phyloP scores from a whole-genome alignment of 2,113 vertebrate species.

The Motacilla tschutschensis region DNA sequence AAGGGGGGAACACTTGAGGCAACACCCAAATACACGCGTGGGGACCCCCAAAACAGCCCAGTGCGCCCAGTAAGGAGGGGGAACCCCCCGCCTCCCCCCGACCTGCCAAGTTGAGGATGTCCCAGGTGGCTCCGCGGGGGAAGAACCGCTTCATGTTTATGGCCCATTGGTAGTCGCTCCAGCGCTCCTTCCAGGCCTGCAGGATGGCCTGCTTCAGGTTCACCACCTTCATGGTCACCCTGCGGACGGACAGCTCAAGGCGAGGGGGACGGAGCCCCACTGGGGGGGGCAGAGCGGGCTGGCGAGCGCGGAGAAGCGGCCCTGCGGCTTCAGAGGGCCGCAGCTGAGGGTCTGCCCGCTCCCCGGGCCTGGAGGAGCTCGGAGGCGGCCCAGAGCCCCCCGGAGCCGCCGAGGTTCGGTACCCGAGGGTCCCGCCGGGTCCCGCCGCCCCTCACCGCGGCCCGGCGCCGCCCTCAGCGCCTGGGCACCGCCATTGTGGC shows the following conservation, averaged over 20 bases:
- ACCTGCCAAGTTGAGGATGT: conserved; percentile 96
- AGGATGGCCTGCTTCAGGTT: conserved; percentile 96
- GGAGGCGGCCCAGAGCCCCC: not conserved
- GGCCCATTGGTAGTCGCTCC: conserved; percentile 96
- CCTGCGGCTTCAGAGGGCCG: not conserved
- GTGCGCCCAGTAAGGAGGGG: not conserved
- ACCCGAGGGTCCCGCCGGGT: not conserved
- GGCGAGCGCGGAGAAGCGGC: not conserved
- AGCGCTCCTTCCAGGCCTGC: conserved; percentile 96
- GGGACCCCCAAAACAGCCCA: not conserved
- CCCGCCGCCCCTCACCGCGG: not conserved
- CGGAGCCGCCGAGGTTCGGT: not conserved
- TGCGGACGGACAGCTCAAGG: not conserved
- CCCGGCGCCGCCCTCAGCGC: not conserved
- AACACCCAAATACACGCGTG: not conserved
- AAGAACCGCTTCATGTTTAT: conserved; percentile 97
- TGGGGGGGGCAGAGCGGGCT: not conserved
- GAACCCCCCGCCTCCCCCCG: not conserved
- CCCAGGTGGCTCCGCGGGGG: conserved; percentile 93
- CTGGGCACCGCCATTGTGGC: conserved; percentile 54
- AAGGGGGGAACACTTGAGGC: accelerated
- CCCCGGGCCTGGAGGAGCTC: too few relatives aligned
- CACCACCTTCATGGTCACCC: conserved; percentile 87
- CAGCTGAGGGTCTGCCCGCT: too few relatives aligned
- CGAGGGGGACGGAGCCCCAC: too few relatives aligned